Conservation (phyloP, 2,888 invertebrate species). For the Apamea sordens region DNA sequence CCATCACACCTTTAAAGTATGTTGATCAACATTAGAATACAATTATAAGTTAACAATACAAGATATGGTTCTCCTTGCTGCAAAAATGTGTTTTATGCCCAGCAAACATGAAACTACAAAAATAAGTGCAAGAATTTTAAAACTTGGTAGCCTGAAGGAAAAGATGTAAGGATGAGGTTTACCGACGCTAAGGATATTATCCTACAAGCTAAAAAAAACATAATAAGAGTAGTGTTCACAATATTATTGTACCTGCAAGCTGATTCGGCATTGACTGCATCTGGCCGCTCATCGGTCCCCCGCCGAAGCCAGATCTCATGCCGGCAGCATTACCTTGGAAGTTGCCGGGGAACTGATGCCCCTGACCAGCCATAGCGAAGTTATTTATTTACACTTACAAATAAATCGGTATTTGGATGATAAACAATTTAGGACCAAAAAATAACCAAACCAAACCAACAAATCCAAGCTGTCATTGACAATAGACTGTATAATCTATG, state of each 20-base stretch:
- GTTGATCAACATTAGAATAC: background rate
- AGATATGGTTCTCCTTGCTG: background rate
- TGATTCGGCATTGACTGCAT: slow-evolving; percentile 91
- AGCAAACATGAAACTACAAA: background rate
- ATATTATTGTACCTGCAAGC: slow-evolving; percentile 84
- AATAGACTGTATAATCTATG: no score
- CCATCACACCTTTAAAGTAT: slow-evolving; percentile 87
- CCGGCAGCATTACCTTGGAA: slow-evolving; percentile 91
- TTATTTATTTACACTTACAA: background rate
- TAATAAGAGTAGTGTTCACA: background rate
- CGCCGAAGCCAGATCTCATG: slow-evolving; percentile 92
- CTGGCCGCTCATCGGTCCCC: slow-evolving; percentile 89
- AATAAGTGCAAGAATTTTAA: background rate
- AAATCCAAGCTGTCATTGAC: background rate
- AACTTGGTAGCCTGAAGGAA: background rate
- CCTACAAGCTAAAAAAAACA: no score
- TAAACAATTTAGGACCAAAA: slow-evolving; percentile 3
- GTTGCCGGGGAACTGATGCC: slow-evolving; percentile 93
- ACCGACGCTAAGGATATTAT: background rate
- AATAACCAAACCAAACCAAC: background rate
- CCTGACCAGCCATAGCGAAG: slow-evolving; percentile 92
- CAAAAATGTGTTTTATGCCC: background rate
- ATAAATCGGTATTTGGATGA: background rate
- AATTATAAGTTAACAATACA: background rate
- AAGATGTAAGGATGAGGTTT: background rate